A percentile compares a stretch with the other conserved stretches of the same genome.
phyloP scores from a whole-genome alignment of 2,113 vertebrate genomes.

The Anguilla japonica region DNA sequence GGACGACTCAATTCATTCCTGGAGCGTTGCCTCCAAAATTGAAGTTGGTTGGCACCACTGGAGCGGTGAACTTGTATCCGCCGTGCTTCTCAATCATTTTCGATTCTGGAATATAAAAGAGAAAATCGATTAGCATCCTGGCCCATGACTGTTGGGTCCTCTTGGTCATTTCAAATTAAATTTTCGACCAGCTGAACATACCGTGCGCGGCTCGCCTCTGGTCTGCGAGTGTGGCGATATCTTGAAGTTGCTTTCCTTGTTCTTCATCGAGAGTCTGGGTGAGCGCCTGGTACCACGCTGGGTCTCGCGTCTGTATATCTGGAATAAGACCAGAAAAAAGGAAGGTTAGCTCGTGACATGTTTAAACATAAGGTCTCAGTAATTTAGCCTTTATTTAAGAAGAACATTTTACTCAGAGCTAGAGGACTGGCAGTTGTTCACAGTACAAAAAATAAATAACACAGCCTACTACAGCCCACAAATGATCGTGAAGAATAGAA shows the following conservation, averaged over 20 bases:
- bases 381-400: no score
- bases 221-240: slow-evolving; percentile 95
- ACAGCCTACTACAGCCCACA: no score
- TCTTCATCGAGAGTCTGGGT: slow-evolving; percentile 93
- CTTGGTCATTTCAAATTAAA: not conserved
- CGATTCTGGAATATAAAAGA: slow-evolving; percentile 80
- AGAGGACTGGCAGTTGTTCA: no score
- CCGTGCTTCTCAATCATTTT: slow-evolving; percentile 99
- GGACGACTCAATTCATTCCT: slow-evolving; percentile 95
- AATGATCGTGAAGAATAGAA: no score
- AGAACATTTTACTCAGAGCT: no score
- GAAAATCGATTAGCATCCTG: not conserved
- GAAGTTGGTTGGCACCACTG: slow-evolving; percentile 98
- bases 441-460: no score
- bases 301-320: slow-evolving; percentile 94
- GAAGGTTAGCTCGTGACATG: not conserved
- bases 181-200: slow-evolving; percentile 50
- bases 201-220: slow-evolving; percentile 97
- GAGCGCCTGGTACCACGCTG: slow-evolving; percentile 93
- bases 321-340: slow-evolving; percentile 27
- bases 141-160: not conserved
- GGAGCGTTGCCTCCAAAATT: slow-evolving; percentile 97
- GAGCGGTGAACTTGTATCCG: slow-evolving; percentile 98
- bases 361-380: no score
- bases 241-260: slow-evolving; percentile 95